Base-by-base conservation (phyloP, 2,888 invertebrate genomes). In the Buathra laborator region DNA sequence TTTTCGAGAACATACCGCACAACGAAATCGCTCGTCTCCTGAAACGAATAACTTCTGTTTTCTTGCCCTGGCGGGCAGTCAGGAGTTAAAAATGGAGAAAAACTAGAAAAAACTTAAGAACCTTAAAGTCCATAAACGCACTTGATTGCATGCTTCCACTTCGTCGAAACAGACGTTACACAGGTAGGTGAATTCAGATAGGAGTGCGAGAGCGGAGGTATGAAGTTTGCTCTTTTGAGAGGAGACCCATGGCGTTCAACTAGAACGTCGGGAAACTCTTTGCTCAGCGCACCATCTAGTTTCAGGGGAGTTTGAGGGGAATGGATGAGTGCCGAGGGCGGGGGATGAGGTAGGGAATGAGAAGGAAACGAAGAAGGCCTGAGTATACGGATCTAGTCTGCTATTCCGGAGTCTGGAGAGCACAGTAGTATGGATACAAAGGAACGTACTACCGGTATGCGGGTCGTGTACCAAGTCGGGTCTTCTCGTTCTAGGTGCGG, bases 391-490 rank as follows among this genome's bases (percentile, higher is more conserved):
- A 46, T 44, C 51, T 51, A 70, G 68, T 59, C 74, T 51, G 51
- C 68, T 78, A 62, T 75, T 56, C 29, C 44, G n/a, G 24, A 19
- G 62, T 32, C 12, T 59, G 32, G 29, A 46, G 48, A 62, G 70
- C 71, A 86, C 67, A 83, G 83, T 85, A 78, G 82, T 86, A 88
- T 81, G 80, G 44, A 62, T 44, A 85, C 76, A 68, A 80, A 81
- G 82, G 51, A 77, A 74, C 16, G 71, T 77, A 76, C 14, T 51
- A 56, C 81, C 71, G 85, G 85, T 89, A 90, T 90, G 90, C 90
- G 90, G 90, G 90, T 90, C 88, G 86, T 88, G 88, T 88, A 88
- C 86, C 76, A 68, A 86, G 44, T 71, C 72, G 24, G 46, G 37
- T 64, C 56, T 43, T 75, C 68, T 51, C 43, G 80, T 82, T 74